phyloP scores from a whole-genome alignment of 2,113 vertebrate species.

The Mugil cephalus region DNA sequence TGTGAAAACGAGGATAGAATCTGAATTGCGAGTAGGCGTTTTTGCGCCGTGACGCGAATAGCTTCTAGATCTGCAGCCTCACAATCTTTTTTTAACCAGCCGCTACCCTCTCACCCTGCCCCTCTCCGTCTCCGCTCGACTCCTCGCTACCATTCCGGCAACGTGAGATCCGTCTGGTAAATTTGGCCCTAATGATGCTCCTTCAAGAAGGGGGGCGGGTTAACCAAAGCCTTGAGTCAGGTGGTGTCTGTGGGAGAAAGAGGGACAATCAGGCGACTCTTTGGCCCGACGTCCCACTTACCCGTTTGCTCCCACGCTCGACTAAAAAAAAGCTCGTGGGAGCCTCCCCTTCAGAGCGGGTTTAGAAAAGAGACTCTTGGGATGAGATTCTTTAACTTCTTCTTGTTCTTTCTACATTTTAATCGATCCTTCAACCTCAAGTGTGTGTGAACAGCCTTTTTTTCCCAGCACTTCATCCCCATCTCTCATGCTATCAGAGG shows the following conservation, averaged over 20 bases:
- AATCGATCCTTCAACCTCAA: neutral
- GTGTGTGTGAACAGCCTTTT: neutral
- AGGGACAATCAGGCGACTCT: slow-evolving; percentile 50
- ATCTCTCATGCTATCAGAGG: neutral
- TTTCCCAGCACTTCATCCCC: slow-evolving; percentile 13
- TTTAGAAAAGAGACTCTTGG: slow-evolving; percentile 4
- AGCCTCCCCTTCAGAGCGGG: neutral
- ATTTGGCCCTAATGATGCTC: slow-evolving; percentile 37
- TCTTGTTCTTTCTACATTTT: slow-evolving; percentile 4
- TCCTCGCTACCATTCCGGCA: slow-evolving; percentile 19
- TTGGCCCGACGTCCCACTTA: slow-evolving; percentile 20
- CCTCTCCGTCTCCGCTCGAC: slow-evolving; percentile 8
- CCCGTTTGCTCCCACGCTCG: slow-evolving; percentile 50
- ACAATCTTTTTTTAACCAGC: slow-evolving; percentile 2
- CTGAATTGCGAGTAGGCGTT: slow-evolving; percentile 5
- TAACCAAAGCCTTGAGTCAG: slow-evolving; percentile 41
- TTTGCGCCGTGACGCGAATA: slow-evolving; percentile 6
- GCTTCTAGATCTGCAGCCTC: slow-evolving; percentile 22
- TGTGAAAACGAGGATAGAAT: slow-evolving; percentile 14
- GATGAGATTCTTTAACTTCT: slow-evolving; percentile 15
- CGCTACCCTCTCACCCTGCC: neutral
- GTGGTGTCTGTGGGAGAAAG: slow-evolving; percentile 55
- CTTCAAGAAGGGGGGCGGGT: slow-evolving; percentile 25
- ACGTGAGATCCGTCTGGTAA: slow-evolving; percentile 38
- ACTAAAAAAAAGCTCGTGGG: slow-evolving; percentile 32